These are phyloP conservation scores for Takifugu rubripes DNA, from an alignment of 2,797 vertebrate species.

Conservation along the genomic window DNA sequence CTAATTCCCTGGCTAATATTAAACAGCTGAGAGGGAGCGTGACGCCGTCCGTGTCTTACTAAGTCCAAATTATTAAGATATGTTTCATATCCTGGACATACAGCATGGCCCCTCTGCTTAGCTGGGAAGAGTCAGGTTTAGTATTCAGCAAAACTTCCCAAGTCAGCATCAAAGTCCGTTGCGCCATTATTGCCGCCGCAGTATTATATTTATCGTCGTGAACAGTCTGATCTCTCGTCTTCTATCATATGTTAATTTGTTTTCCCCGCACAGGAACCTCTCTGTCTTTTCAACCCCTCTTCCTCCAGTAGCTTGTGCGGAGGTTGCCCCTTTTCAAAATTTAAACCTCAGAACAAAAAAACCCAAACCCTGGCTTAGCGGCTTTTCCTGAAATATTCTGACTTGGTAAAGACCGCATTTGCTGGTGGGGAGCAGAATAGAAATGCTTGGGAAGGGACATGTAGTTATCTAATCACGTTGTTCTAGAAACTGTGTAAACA, in stretches of 20 bases:
- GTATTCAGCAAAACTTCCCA: slow-evolving; percentile 45
- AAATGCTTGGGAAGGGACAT: slow-evolving; percentile 1
- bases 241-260: slow-evolving; percentile 37
- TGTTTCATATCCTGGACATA: slow-evolving; percentile 11
- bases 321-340: slow-evolving; percentile 24
- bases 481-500: slow-evolving; percentile 7
- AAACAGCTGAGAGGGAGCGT: too few species aligned
- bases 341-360: slow-evolving; percentile 13
- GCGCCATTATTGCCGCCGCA: slow-evolving; percentile 38
- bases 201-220: slow-evolving; percentile 32
- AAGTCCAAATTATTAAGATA: not conserved
- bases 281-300: slow-evolving; percentile 2
- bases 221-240: slow-evolving; percentile 41
- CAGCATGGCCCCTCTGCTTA: slow-evolving; percentile 10
- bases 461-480: slow-evolving; percentile 5
- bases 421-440: not conserved
- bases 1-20: too few species aligned
- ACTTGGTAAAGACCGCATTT: not conserved
- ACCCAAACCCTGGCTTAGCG: slow-evolving; percentile 4
- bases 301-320: slow-evolving; percentile 12
- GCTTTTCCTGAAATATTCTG: too few species aligned
- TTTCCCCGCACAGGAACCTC: slow-evolving; percentile 21
- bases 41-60: too few species aligned
- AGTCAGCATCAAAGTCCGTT: slow-evolving; percentile 36
- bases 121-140: slow-evolving; percentile 35